These are phyloP conservation scores for Camelus dromedarius DNA, from an alignment of 2,113 vertebrate genomes.

Conservation along the genomic window DNA sequence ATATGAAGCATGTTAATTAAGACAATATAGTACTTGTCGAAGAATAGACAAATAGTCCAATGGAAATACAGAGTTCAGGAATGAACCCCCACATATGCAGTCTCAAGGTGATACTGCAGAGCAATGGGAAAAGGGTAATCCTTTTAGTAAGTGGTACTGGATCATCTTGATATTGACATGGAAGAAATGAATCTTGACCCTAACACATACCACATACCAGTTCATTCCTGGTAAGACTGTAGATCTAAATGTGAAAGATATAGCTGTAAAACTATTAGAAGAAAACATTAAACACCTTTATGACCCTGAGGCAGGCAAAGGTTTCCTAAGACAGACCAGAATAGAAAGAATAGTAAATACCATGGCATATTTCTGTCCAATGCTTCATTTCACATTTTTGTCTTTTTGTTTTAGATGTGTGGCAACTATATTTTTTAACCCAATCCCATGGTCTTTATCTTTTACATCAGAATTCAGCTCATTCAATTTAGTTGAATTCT, in stretches of 20 bases:
- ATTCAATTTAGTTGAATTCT: not conserved
- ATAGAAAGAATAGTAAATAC: not conserved
- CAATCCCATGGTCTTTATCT: not conserved
- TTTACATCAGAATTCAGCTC: not conserved
- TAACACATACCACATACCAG: not conserved
- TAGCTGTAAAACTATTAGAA: not conserved
- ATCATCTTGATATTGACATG: not conserved
- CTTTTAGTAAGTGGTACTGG: not conserved
- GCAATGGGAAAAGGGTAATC: not conserved
- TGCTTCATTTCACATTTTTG: not conserved
- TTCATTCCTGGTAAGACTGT: not conserved
- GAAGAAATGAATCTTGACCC: slow-evolving; percentile 22
- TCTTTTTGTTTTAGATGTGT: not conserved
- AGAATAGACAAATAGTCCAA: not conserved
- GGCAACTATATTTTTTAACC: not conserved
- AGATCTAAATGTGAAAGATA: not conserved
- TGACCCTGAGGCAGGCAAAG: not conserved
- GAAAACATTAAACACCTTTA: not conserved
- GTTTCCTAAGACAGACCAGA: not conserved
- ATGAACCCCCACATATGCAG: not conserved
- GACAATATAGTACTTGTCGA: not conserved
- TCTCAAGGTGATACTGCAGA: not conserved
- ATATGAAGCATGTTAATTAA: slow-evolving; percentile 15
- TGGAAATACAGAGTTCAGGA: not conserved
- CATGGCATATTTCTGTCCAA: not conserved